Evolutionary conservation across 2,888 invertebrate species (phyloP).

Genomic region (Epinotia ramella): DNA sequence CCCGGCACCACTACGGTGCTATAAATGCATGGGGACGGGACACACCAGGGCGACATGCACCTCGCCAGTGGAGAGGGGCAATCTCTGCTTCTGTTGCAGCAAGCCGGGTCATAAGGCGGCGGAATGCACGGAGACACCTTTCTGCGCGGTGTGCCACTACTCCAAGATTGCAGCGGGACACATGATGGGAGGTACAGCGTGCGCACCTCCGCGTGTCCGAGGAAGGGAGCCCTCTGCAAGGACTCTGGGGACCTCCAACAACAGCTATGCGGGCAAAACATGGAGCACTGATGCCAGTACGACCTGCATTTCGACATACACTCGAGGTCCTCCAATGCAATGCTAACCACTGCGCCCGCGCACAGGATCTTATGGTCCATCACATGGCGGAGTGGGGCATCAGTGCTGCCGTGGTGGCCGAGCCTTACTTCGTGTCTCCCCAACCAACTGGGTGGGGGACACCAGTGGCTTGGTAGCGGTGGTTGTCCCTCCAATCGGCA

Average conservation of each 20-base stretch:
- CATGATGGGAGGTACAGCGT: neutral
- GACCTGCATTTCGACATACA: neutral
- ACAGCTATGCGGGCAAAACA: neutral
- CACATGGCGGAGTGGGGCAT: too few relatives aligned
- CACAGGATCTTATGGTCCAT: too few relatives aligned
- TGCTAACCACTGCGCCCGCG: too few relatives aligned
- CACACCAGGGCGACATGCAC: neutral
- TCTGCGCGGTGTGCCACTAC: too few relatives aligned
- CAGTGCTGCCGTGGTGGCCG: too few relatives aligned
- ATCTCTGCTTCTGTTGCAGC: neutral
- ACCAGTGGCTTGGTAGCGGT: neutral
- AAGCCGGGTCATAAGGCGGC: too few relatives aligned
- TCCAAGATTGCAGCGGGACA: neutral
- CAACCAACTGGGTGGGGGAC: too few relatives aligned
- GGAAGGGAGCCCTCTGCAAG: neutral
- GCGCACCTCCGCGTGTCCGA: neutral
- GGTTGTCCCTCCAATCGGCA: neutral
- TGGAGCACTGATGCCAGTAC: neutral
- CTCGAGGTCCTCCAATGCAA: slow-evolving; percentile 6
- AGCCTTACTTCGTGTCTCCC: too few relatives aligned
- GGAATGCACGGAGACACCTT: too few relatives aligned
- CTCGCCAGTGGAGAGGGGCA: neutral
- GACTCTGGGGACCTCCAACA: neutral
- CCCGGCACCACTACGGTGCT: slow-evolving; percentile 3
- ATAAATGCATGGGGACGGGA: slow-evolving; percentile 9